Evolutionary conservation across 2,797 vertebrate species (phyloP), one percentile per base, ranked within the genome.

Genomic region (Mormyrops boulengeri): DNA sequence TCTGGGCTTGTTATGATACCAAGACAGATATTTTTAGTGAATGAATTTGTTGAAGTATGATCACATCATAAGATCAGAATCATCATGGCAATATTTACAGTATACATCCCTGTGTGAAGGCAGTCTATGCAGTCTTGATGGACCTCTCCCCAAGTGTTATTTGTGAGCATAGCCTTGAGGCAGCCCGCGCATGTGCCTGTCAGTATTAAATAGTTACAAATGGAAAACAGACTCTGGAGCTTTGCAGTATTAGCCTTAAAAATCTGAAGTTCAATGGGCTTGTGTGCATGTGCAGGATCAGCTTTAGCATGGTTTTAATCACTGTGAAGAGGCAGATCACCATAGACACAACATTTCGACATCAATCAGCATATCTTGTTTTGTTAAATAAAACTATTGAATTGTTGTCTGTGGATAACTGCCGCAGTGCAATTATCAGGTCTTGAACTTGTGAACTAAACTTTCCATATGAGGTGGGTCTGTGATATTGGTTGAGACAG

Each of bases 391-490:
- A 60, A 60, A 30, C 53, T 3, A 57, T 30, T 4, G 52, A n/a
- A 57, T 38, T n/a, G 26, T 87, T 87, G 86, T 41, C 30, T 34
- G 30, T 87, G 52, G 26, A 12, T 87, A 57, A 87, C 47, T 52
- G 85, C 17, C 17, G 30, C 7, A 41, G 52, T 44, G 53, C 26
- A 49, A 14, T 85, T 85, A 26, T 50, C 14, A 50, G 49, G 49
- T 85, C 34, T 60, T n/a, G 50, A 57, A 55, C 34, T 87, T 87
- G 55, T 87, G 30, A n/a, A 87, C 86, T 87, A 19, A 44, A 60
- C 14, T 57, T 87, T 87, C 53, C n/a, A 2, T 19, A 52, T 57
- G 52, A 50, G 41, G 53, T 44, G 26, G 17, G 12, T 87, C 52
- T 57, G 41, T 87, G 8, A 38, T 60, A 17, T 44, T 87, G 34